Conservation (phyloP, 2,113 vertebrate genomes). For the Anarhynchus alexandrinus region DNA sequence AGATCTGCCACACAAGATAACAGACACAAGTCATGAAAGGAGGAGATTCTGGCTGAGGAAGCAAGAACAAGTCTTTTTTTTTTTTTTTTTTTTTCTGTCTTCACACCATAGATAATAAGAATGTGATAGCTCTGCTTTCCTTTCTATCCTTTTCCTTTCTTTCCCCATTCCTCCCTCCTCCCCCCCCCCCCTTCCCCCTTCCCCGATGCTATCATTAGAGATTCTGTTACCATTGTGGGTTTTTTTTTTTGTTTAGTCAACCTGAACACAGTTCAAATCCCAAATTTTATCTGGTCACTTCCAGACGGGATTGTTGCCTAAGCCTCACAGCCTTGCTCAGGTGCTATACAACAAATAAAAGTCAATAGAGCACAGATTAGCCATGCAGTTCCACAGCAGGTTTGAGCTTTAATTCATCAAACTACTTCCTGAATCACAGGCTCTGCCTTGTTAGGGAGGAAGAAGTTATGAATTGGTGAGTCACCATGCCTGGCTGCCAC, state of each 20-base stretch:
- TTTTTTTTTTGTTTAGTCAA: neutral
- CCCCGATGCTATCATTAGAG: neutral
- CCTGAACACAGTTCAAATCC: neutral
- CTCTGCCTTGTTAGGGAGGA: neutral
- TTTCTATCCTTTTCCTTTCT: neutral
- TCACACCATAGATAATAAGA: neutral
- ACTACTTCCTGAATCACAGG: neutral
- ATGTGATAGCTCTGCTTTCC: neutral
- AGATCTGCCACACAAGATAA: neutral
- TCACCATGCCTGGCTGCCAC: slow-evolving; percentile 44
- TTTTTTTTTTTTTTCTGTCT: neutral
- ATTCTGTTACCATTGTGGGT: neutral
- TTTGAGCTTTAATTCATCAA: neutral
- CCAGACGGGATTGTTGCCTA: neutral
- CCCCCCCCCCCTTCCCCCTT: no score
- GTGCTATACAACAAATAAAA: neutral
- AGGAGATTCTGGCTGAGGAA: neutral
- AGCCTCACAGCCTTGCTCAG: neutral
- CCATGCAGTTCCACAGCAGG: neutral
- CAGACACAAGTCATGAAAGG: neutral
- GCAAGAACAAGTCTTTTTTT: neutral
- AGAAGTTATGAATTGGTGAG: slow-evolving; percentile 40
- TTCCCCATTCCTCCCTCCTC: neutral
- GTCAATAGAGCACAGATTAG: neutral
- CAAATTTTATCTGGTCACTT: neutral